Percentiles rank a stretch among this genome's conserved stretches.
These are phyloP conservation scores for Zygogramma bicolorata DNA, from an alignment of 2,888 invertebrate species.

Conservation along the genomic window DNA sequence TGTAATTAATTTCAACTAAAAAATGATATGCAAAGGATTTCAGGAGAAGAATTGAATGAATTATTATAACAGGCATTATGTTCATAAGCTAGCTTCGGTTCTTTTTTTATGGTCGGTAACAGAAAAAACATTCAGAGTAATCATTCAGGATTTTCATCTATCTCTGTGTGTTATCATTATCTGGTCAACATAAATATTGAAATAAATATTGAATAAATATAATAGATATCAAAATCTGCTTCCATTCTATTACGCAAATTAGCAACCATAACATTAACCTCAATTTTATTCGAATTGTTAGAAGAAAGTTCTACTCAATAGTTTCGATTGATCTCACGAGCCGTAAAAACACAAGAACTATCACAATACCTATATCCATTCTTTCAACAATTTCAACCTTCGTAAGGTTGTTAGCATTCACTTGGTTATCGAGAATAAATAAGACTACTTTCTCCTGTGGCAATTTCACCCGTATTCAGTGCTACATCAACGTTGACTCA, in stretches of 20 bases:
- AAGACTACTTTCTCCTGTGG: slow-evolving; percentile 29
- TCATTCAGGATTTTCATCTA: too few relatives aligned
- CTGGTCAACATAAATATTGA: too few relatives aligned
- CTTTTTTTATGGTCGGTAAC: too few relatives aligned
- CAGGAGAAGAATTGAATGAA: too few relatives aligned
- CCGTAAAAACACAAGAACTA: not conserved
- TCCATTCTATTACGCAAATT: not conserved
- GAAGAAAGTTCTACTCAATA: not conserved
- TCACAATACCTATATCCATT: slow-evolving; percentile 28
- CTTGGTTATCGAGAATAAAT: slow-evolving; percentile 21
- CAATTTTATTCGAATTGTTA: not conserved
- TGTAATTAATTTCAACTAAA: too few relatives aligned
- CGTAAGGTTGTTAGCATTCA: slow-evolving; percentile 38
- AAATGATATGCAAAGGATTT: too few relatives aligned
- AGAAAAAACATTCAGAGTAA: too few relatives aligned
- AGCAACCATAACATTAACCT: not conserved
- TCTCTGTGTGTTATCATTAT: too few relatives aligned
- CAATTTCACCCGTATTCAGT: slow-evolving; percentile 33
- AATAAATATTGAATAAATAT: too few relatives aligned
- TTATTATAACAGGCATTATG: too few relatives aligned
- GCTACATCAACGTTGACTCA: not conserved
- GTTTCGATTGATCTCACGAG: not conserved
- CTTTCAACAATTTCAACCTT: slow-evolving; percentile 36
- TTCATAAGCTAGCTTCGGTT: too few relatives aligned
- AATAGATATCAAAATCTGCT: not conserved